Evolutionary conservation across 2,113 vertebrate genomes (phyloP).

Genomic region (Maccullochella peelii): DNA sequence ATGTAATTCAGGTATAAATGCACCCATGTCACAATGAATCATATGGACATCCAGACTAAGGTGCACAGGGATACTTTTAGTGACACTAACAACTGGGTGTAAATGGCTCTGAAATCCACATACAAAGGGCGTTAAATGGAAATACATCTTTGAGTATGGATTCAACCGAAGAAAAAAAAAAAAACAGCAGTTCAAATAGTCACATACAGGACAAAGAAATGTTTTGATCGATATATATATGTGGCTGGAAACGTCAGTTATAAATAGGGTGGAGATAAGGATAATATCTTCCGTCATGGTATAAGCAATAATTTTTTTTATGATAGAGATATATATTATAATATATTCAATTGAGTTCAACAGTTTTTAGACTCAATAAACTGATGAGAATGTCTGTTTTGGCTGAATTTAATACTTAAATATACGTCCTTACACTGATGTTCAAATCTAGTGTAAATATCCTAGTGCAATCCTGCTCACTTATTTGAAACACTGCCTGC

Average conservation of each 20-base stretch:
- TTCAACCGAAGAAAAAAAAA: not conserved
- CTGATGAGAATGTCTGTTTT: no score
- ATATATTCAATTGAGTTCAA: no score
- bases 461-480: not conserved
- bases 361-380: no score
- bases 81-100: not conserved
- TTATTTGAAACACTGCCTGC: not conserved
- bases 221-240: not conserved
- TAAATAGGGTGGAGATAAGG: not conserved
- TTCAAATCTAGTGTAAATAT: no score
- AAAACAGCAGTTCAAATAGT: not conserved
- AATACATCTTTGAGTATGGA: not conserved
- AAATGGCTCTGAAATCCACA: not conserved
- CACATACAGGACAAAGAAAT: not conserved
- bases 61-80: constrained; percentile 7
- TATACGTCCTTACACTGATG: not conserved
- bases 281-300: not conserved
- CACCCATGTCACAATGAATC: constrained; percentile 9
- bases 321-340: not conserved
- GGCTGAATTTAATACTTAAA: not conserved
- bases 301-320: no score
- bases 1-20: constrained; percentile 28
- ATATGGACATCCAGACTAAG: not conserved
- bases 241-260: not conserved
- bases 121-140: not conserved